Base-by-base conservation (phyloP, 2,113 vertebrate species). In the Cololabis saira region DNA sequence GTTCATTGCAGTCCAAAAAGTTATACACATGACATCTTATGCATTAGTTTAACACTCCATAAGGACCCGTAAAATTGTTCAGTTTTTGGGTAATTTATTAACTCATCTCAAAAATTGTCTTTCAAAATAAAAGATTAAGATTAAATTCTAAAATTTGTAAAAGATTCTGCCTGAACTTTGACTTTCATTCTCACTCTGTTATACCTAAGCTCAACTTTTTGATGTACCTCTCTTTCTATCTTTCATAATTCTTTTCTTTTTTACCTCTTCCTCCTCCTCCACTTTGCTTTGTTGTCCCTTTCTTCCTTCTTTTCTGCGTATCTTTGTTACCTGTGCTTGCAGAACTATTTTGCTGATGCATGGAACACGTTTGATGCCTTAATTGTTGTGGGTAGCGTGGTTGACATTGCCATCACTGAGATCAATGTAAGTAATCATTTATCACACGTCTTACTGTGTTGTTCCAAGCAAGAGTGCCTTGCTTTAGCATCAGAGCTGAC, bases 361-460 rank as follows among this genome's bases (percentile, higher is more conserved):
- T 99, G 98, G 98, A 99, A 99, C 96, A 98, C 97, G 89, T 99
- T 99, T 96, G 98, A 99, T 96, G 98, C 98, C 95, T 96, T 99
- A 96, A 99, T 99, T 96, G 98, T 99, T 97, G 97, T 99, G 90
- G 98, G 98, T 97, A 99, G 98, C 95, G 95, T 99, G 95, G 96
- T 99, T 96, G 98, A 99, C 95, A 99, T 99, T 96, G 98, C 98
- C 94, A 98, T 99, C 94, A 98, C 98, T 93, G 97, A 99, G 95
- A 95, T 99, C 93, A 99, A 99, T 96, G 98, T 99, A 98, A 99
- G 98, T 99, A 98, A 47, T 75, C 62, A 82, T 86, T 59, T 65
- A 77, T 49, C 68, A 64, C 61, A 43, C 18, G 66, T 66, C 33
- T 63, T 14, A 30, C 41, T 7, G 56, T 15, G 21, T 47, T 12